phyloP scores from a whole-genome alignment of 2,113 vertebrate genomes.

The Malurus cyaneus region DNA sequence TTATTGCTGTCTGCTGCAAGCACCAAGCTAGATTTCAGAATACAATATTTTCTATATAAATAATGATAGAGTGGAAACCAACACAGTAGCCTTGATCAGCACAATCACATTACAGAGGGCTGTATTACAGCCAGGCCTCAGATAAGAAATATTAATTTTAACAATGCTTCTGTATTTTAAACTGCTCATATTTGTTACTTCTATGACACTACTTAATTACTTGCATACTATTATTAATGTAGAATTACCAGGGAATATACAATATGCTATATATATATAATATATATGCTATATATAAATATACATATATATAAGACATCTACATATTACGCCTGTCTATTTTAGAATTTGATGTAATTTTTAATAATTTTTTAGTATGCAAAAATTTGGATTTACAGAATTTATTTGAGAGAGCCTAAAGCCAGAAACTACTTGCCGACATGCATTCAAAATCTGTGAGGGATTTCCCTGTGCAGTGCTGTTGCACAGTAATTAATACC shows the following conservation, averaged over 20 bases:
- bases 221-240: not conserved
- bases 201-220: not conserved
- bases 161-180: not conserved
- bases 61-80: not conserved
- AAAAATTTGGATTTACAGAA: not conserved
- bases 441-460: not conserved
- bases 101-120: not conserved
- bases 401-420: not conserved
- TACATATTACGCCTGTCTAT: fast-evolving
- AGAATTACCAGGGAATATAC: not conserved
- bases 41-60: not conserved
- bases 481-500: not conserved
- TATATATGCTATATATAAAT: not conserved
- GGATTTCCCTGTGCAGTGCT: not conserved
- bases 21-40: not conserved
- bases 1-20: not conserved
- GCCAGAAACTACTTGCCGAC: not conserved
- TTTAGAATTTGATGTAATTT: not conserved
- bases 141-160: not conserved
- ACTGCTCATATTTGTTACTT: not conserved
- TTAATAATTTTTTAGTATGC: fast-evolving
- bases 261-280: not conserved
- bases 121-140: not conserved
- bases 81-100: not conserved
- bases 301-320: not conserved